These are phyloP conservation scores for Piscicola geometra DNA, from an alignment of 2,888 invertebrate species.

Conservation along the genomic window DNA sequence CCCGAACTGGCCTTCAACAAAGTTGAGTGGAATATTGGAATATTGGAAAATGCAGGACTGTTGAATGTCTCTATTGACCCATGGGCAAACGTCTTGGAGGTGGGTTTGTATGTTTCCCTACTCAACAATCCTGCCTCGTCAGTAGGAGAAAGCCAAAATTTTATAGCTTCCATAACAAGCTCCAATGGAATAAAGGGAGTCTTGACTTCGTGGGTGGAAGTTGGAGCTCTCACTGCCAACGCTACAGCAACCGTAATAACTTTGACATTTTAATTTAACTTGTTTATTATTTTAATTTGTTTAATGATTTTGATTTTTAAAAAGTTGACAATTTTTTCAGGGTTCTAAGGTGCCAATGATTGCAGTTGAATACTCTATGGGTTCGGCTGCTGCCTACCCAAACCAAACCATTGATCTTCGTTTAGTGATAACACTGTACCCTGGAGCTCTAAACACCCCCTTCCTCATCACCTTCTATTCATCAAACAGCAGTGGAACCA, in stretches of 20 bases:
- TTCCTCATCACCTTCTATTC: constrained; percentile 49
- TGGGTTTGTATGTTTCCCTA: constrained; percentile 34
- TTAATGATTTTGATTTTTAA: neutral
- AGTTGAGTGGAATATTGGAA: constrained; percentile 37
- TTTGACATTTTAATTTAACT: too few relatives aligned
- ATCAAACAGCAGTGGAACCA: constrained; percentile 45
- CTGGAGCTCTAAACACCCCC: constrained; percentile 37
- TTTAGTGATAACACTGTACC: constrained; percentile 28
- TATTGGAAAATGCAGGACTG: constrained; percentile 36
- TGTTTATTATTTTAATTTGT: neutral
- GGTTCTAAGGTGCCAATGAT: too few relatives aligned
- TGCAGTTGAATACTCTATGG: constrained; percentile 22
- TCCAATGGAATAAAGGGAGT: neutral
- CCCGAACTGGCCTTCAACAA: constrained; percentile 25
- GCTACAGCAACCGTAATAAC: neutral
- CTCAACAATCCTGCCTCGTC: constrained; percentile 1
- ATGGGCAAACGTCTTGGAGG: constrained; percentile 34
- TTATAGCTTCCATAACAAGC: neutral
- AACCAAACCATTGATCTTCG: constrained; percentile 31
- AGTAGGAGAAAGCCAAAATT: neutral
- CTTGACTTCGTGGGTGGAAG: neutral
- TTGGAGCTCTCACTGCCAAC: neutral
- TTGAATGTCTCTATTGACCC: constrained; percentile 26
- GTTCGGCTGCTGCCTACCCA: neutral
- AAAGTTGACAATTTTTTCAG: neutral